Base-by-base conservation (phyloP, 2,113 vertebrate genomes). In the Noturus placidus region DNA sequence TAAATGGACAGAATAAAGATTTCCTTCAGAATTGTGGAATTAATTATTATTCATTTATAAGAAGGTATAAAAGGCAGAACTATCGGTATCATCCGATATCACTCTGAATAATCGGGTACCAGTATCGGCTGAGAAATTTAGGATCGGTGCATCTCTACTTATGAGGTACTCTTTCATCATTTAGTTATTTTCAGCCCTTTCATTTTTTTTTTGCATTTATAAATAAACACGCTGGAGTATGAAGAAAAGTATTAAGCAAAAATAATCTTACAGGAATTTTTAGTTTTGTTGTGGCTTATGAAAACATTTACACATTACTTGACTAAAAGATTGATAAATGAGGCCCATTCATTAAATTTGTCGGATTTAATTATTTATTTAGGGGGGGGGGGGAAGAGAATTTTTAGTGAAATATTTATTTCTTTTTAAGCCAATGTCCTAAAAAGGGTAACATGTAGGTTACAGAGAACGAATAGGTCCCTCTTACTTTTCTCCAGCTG, bases 391-490 rank as follows among this genome's bases (percentile, higher is more conserved):
- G n/a, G n/a, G n/a, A n/a, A n/a, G n/a, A n/a, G n/a, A 46, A 46
- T 77, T 17, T 77, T 54, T 30, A 13, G 8, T 46, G 27, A 52
- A 52, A 52, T 78, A 78, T 19, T 79, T 30, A 1, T 30, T 50
- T 50, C 9, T 50, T 77, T 27, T 15, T 50, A 22, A 82, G 6
- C 25, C 52, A 10, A 50, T 17, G 5, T 42, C 11, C 57, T 56
- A 42, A 59, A 80, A 69, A 59, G 33, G 46, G 13, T 11, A 46
- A 65, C 52, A 52, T 25, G 50, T 79, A n/a, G 76, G 77, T 80
- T 69, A n/a, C 25, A 57, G 22, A 35, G 27, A 87, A 80, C 76
- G 56, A 67, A 86, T 3, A 20, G 57, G 79, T 81, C 50, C 50
- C 61, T 87, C 20, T 13, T 52, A 19, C 27, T 7, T 27, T 65